Conservation (phyloP, 2,113 vertebrate species). For the Bucco capensis region DNA sequence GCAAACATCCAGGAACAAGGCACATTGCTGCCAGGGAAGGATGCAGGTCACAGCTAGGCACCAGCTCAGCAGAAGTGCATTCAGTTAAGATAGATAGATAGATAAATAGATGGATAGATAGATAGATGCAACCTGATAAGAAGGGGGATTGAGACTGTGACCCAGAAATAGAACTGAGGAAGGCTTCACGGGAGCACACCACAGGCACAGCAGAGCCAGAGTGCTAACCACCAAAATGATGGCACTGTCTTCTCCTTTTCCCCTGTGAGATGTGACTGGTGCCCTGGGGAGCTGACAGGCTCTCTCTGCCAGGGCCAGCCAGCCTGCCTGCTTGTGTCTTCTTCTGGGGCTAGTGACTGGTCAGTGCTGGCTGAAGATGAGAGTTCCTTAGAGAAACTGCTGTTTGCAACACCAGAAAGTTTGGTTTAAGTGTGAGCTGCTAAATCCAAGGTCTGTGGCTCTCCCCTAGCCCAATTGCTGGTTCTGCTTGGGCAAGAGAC, state of each 20-base stretch:
- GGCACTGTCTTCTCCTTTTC: background rate
- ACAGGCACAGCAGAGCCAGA: background rate
- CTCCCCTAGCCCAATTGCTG: background rate
- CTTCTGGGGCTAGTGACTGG: background rate
- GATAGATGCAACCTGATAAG: background rate
- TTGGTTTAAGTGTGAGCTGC: background rate
- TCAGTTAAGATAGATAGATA: background rate
- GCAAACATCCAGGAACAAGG: background rate
- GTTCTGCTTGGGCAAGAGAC: background rate
- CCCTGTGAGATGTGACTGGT: background rate
- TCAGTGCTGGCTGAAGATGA: background rate
- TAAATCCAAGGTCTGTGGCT: background rate
- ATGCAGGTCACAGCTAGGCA: background rate
- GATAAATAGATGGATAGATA: too few species aligned
- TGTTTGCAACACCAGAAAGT: background rate
- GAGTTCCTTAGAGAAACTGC: background rate
- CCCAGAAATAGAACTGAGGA: background rate
- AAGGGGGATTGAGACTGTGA: background rate
- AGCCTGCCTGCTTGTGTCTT: accelerated
- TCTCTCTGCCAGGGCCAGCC: background rate
- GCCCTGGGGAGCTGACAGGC: background rate
- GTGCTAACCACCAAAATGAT: background rate
- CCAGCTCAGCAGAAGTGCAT: background rate
- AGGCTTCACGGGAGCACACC: background rate
- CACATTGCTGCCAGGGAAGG: background rate